Evolutionary conservation across 2,113 vertebrate genomes (phyloP).

Genomic region (Vidua macroura): DNA sequence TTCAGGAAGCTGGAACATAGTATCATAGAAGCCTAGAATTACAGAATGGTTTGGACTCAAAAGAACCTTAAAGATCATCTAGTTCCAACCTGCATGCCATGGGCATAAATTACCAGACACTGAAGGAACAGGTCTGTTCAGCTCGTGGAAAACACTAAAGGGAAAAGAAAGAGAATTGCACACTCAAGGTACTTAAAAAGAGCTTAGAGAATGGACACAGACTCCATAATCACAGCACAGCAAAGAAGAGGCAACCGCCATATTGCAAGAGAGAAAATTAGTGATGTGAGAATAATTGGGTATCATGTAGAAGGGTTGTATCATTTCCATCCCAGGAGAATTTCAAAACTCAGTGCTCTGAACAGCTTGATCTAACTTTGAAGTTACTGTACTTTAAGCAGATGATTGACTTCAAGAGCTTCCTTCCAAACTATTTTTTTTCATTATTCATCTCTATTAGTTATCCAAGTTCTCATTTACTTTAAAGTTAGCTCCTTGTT

Average conservation of each 20-base stretch:
- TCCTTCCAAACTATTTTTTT: not conserved
- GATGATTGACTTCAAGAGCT: not conserved
- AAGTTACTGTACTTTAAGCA: not conserved
- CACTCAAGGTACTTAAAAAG: not conserved
- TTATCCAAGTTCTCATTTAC: not conserved
- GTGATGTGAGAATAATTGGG: not conserved
- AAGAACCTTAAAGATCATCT: not conserved
- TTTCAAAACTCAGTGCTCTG: not conserved
- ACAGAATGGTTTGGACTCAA: not conserved
- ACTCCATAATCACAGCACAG: not conserved
- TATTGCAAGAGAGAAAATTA: not conserved
- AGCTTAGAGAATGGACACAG: not conserved
- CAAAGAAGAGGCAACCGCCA: not conserved
- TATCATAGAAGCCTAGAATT: not conserved
- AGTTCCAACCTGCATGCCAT: too few species aligned
- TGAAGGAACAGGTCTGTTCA: not conserved
- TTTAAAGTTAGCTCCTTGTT: not conserved
- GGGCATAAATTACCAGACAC: not conserved
- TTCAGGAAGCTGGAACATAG: not conserved
- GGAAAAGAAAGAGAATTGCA: not conserved
- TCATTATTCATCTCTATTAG: not conserved
- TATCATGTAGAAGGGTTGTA: not conserved
- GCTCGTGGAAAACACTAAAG: not conserved
- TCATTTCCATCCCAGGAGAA: not conserved
- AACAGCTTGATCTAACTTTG: not conserved